Conservation (phyloP, 2,888 invertebrate genomes). For the Apamea crenata region DNA sequence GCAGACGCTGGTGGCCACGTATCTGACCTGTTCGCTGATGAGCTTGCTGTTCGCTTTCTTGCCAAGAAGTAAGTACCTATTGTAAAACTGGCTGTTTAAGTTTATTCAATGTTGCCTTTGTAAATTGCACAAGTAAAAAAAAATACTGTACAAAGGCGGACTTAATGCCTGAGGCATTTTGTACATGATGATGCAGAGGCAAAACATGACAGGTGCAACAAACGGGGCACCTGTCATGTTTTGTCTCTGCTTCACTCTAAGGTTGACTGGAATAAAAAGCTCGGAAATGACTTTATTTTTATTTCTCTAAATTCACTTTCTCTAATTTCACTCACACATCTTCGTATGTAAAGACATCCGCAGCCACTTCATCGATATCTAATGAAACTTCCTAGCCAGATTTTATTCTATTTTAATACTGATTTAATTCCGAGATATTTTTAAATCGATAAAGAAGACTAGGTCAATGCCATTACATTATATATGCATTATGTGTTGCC, state of each 20-base stretch:
- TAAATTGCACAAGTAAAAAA: neutral
- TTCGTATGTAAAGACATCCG: neutral
- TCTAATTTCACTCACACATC: neutral
- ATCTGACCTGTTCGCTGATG: conserved; percentile 91
- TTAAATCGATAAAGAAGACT: conserved; percentile 23
- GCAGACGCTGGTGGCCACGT: conserved; percentile 91
- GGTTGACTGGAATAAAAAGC: no score
- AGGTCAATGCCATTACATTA: neutral
- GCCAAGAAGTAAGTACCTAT: conserved; percentile 88
- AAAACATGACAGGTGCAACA: no score
- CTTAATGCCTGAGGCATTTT: no score
- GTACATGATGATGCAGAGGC: no score
- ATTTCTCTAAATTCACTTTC: neutral
- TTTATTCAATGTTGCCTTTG: neutral
- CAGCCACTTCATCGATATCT: neutral
- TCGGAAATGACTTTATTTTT: no score
- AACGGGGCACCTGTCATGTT: no score
- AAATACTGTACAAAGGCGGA: neutral
- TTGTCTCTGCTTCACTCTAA: no score
- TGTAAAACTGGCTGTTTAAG: neutral
- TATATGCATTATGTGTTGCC: neutral
- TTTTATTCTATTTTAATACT: conserved; percentile 3
- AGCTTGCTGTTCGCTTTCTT: conserved; percentile 91
- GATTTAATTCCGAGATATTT: neutral
- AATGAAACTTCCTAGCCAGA: neutral